Base-by-base conservation (phyloP, 2,888 invertebrate genomes). In the Scaeva pyrastri region DNA sequence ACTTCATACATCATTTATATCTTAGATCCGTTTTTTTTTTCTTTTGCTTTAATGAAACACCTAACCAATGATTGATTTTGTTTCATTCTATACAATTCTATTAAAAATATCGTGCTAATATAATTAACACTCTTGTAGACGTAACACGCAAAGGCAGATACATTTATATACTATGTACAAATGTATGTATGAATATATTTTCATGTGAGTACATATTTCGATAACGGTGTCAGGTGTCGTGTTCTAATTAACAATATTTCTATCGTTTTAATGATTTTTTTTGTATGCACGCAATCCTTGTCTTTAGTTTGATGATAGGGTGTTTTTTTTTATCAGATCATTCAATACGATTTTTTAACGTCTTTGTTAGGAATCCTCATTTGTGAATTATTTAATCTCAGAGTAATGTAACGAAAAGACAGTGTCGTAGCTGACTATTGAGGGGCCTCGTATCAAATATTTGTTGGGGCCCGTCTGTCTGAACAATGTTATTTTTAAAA, bases 181-280 rank as follows among this genome's bases (percentile, higher is more conserved):
- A n/a, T n/a, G n/a, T n/a, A n/a, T n/a, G n/a, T n/a, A n/a, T n/a
- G n/a, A n/a, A n/a, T n/a, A n/a, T 31, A 1, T 31, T 31, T 48
- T 68, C 52, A 48, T 39, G n/a, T 31, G 21, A n/a, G n/a, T n/a
- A n/a, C n/a, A 14, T 50, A 41, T 68, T 68, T 50, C 23, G 50
- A 68, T 68, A 52, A 68, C 21, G 68, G 50, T 68, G 50, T 52
- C 68, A 68, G 36, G 39, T 68, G 52, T 52, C 52, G 19, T 68
- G 52, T 68, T 52, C 39, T 68, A 68, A 68, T 68, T 50, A 68
- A 52, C 68, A 68, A 52, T 11, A 68, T 68, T 68, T 68, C 52
- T 23, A 52, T 52, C 21, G 23, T 39, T 68, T 52, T 39, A 68
- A 68, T 52, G 52, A 52, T 68, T 68, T n/a, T 68, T 68, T 23